Evolutionary conservation across 1,140 invertebrate species (phyloP).

Genomic region (Cryptotermes secundus): DNA sequence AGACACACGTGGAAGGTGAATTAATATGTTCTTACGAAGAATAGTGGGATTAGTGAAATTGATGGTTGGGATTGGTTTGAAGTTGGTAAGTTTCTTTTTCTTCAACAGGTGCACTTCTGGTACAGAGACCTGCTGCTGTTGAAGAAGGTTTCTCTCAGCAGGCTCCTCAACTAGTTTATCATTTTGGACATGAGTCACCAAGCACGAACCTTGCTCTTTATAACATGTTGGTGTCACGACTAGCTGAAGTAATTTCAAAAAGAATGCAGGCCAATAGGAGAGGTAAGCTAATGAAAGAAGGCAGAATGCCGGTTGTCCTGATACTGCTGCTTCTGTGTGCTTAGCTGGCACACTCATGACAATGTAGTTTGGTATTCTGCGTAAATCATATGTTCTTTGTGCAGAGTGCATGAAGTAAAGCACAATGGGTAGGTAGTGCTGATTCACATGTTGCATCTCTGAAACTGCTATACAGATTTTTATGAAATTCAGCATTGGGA

Average conservation of each 20-base stretch:
- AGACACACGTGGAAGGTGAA: not conserved
- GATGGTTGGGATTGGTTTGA: not conserved
- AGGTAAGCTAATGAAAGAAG: slow-evolving; percentile 53
- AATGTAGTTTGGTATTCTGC: no score
- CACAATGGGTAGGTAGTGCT: no score
- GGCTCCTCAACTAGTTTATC: slow-evolving; percentile 89
- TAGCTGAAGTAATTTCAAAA: slow-evolving; percentile 85
- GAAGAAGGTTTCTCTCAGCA: slow-evolving; percentile 92
- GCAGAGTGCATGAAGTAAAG: no score
- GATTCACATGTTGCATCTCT: no score
- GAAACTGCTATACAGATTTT: no score
- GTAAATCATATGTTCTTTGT: no score
- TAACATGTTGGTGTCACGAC: slow-evolving; percentile 77
- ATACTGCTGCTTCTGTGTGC: no score
- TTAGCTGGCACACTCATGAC: no score
- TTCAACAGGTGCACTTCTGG: slow-evolving; percentile 71
- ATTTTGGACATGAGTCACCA: slow-evolving; percentile 88
- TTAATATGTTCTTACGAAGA: not conserved
- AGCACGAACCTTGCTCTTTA: slow-evolving; percentile 80
- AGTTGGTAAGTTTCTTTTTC: not conserved
- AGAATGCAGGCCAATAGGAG: slow-evolving; percentile 84
- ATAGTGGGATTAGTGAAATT: not conserved
- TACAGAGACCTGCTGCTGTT: slow-evolving; percentile 87
- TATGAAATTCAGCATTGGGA: no score
- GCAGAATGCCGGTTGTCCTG: no score